Evolutionary conservation across 2,888 invertebrate species (phyloP).

Genomic region (Bimastos eiseni): DNA sequence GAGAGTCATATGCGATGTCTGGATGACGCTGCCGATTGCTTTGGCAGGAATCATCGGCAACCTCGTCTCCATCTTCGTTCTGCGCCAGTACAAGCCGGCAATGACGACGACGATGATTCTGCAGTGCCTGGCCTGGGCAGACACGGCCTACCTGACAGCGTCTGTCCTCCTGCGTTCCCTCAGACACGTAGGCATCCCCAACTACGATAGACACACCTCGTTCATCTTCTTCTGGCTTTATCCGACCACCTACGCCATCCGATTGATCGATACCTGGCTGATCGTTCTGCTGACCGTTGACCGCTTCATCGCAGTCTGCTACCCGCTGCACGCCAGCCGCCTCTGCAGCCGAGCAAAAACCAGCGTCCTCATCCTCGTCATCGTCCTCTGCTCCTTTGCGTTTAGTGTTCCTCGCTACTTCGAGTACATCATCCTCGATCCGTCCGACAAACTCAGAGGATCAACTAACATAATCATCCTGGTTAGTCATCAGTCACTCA

Average conservation of each 20-base stretch:
- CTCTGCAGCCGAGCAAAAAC: conserved; percentile 7
- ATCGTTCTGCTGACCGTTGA: conserved; percentile 33
- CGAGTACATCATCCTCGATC: not conserved
- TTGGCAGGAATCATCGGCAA: conserved; percentile 24
- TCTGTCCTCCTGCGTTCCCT: not conserved
- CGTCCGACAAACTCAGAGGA: not conserved
- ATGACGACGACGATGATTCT: conserved; percentile 16
- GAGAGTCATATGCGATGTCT: not conserved
- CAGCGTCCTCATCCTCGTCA: conserved; percentile 8
- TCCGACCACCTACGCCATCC: conserved; percentile 17
- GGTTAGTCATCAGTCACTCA: not conserved
- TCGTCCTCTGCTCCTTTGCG: not conserved
- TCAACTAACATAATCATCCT: too few relatives aligned
- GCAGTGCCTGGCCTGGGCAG: not conserved
- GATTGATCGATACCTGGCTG: conserved; percentile 33
- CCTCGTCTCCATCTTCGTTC: conserved; percentile 15
- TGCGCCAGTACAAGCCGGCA: not conserved
- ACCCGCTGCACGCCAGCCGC: conserved; percentile 28
- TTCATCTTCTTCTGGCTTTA: conserved; percentile 29
- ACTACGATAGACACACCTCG: not conserved
- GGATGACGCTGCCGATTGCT: not conserved
- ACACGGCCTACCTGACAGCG: not conserved
- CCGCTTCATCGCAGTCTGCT: conserved; percentile 36
- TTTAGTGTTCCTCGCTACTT: conserved; percentile 16
- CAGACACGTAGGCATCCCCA: conserved; percentile 10